Evolutionary conservation across 2,797 vertebrate species (phyloP).

Genomic region (Argyrosomus regius): DNA sequence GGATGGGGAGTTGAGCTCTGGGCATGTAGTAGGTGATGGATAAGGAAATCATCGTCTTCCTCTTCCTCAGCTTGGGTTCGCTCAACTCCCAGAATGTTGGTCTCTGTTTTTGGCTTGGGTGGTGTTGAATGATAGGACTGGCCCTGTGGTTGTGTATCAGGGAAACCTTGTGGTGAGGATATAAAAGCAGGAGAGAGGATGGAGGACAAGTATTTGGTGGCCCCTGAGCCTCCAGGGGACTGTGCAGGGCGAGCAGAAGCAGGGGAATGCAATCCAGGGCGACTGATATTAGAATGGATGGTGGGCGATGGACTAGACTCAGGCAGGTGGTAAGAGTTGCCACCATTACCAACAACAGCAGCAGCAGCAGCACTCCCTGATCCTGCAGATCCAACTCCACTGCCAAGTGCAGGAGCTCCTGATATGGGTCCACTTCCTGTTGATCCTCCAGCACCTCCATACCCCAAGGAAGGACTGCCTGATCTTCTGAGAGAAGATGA

Average conservation of each 20-base stretch:
- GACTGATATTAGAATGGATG: slow-evolving; percentile 84
- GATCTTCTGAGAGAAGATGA: slow-evolving; percentile 82
- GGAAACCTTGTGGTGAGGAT: slow-evolving; percentile 85
- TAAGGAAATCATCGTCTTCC: slow-evolving; percentile 89
- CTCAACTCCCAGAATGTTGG: slow-evolving; percentile 84
- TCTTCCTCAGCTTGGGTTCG: slow-evolving; percentile 80
- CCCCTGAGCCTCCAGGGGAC: slow-evolving; percentile 80
- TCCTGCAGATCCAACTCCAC: slow-evolving; percentile 68
- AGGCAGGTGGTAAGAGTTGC: slow-evolving; percentile 81
- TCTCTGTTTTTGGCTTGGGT: slow-evolving; percentile 82
- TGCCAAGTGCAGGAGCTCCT: slow-evolving; percentile 51
- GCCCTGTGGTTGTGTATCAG: slow-evolving; percentile 78
- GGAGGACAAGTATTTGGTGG: slow-evolving; percentile 89
- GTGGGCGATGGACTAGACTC: slow-evolving; percentile 90
- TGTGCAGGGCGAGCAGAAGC: slow-evolving; percentile 83
- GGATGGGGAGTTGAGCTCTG: slow-evolving; percentile 85
- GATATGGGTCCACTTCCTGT: slow-evolving; percentile 69
- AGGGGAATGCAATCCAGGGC: slow-evolving; percentile 89
- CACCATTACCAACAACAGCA: slow-evolving; percentile 66
- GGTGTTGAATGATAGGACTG: slow-evolving; percentile 84
- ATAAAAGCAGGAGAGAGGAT: slow-evolving; percentile 90
- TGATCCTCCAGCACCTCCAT: slow-evolving; percentile 76
- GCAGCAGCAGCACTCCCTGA: slow-evolving; percentile 65
- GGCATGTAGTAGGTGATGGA: slow-evolving; percentile 91
- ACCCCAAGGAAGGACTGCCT: slow-evolving; percentile 89